phyloP scores from a whole-genome alignment of 1,140 invertebrate species.

The Prorops nasuta region DNA sequence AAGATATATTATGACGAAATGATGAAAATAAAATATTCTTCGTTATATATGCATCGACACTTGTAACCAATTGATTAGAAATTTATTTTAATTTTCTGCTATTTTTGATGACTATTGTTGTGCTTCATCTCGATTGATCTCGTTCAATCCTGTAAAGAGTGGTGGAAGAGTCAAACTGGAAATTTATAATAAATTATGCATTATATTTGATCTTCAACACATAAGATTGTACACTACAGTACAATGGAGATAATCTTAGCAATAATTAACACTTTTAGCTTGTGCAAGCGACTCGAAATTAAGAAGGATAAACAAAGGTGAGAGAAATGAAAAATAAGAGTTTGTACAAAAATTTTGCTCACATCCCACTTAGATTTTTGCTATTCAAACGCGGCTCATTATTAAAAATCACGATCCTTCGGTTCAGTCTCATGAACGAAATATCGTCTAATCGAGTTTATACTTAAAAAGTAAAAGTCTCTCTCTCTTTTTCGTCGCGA shows the following conservation, averaged over 20 bases:
- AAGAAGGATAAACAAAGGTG: slow-evolving; percentile 16
- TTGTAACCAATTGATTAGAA: too few species aligned
- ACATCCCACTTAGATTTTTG: slow-evolving; percentile 22
- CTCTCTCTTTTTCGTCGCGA: slow-evolving; percentile 2
- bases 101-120: too few species aligned
- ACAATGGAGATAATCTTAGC: slow-evolving; percentile 22
- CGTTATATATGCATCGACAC: too few species aligned
- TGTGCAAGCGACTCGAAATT: slow-evolving; percentile 32
- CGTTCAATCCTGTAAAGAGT: too few species aligned
- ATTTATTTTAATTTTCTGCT: too few species aligned
- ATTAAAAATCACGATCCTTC: not conserved
- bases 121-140: too few species aligned
- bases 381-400: not conserved
- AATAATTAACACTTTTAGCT: slow-evolving; percentile 32
- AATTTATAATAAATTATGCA: slow-evolving; percentile 40
- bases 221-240: slow-evolving; percentile 28
- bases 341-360: slow-evolving; percentile 30
- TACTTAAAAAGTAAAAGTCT: slow-evolving; percentile 24
- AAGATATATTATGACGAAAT: too few species aligned
- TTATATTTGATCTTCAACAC: slow-evolving; percentile 33
- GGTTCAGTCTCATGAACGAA: slow-evolving; percentile 16
- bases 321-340: slow-evolving; percentile 19
- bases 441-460: slow-evolving; percentile 23
- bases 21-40: too few species aligned
- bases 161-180: too few species aligned